Conservation (phyloP, 2,888 invertebrate genomes). For the Leptodirus hochenwartii region DNA sequence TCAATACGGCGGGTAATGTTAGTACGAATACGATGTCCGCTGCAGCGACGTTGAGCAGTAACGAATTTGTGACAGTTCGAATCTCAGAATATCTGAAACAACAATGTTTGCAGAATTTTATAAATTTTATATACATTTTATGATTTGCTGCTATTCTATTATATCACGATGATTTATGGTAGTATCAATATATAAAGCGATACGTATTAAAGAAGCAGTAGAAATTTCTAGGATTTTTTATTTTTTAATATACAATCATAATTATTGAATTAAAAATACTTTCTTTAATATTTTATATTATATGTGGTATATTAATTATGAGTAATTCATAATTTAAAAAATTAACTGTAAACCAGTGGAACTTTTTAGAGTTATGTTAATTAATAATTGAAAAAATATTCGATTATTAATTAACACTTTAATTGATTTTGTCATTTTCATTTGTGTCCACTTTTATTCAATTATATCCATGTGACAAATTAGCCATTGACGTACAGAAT, state of each 20-base stretch:
- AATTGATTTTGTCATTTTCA: too few species aligned
- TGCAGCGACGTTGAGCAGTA: constrained; percentile 39
- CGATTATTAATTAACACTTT: too few species aligned
- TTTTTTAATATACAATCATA: not conserved
- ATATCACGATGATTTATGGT: not conserved
- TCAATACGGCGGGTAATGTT: constrained; percentile 34
- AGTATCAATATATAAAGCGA: not conserved
- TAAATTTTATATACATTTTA: not conserved
- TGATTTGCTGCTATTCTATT: not conserved
- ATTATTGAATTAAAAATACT: too few species aligned
- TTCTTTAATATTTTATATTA: too few species aligned
- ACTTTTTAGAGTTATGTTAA: too few species aligned
- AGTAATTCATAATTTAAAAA: not conserved
- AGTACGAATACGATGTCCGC: constrained; percentile 41
- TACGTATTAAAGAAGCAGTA: not conserved
- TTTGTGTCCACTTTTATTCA: too few species aligned
- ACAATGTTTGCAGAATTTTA: constrained; percentile 1
- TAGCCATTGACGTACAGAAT: too few species aligned
- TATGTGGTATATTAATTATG: not conserved
- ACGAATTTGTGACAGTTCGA: constrained; percentile 36
- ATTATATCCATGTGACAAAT: too few species aligned
- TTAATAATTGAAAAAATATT: too few species aligned
- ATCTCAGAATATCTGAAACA: constrained; percentile 28
- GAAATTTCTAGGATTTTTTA: not conserved
- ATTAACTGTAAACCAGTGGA: not conserved